A percentile compares a stretch with the other conserved stretches of the same genome.
Evolutionary conservation across 2,888 invertebrate genomes (phyloP).

Genomic region (Perithous albicinctus): DNA sequence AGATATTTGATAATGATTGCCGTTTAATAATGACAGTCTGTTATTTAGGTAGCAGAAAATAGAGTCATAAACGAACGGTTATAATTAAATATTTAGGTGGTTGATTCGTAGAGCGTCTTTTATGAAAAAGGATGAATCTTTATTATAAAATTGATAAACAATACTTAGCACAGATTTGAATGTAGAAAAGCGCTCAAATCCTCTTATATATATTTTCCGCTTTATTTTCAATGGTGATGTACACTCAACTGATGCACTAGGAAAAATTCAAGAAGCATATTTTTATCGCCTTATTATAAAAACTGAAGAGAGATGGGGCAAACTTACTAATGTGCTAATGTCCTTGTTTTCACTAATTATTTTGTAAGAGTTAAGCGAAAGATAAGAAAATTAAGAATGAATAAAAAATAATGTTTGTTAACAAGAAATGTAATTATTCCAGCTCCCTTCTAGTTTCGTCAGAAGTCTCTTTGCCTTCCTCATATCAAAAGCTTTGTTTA

Average conservation of each 20-base stretch:
- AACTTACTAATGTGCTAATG: background rate
- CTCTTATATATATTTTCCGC: background rate
- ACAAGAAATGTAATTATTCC: background rate
- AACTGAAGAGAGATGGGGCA: background rate
- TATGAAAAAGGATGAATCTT: no score
- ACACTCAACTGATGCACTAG: background rate
- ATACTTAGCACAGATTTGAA: no score
- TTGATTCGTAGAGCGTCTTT: no score
- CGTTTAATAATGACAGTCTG: no score
- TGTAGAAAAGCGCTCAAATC: no score
- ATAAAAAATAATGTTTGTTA: background rate
- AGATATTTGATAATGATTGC: no score
- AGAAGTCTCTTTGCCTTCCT: no score
- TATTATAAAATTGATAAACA: no score
- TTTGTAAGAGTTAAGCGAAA: background rate
- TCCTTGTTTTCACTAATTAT: background rate
- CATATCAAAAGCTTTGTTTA: no score
- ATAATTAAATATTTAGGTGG: no score
- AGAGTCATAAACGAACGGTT: no score
- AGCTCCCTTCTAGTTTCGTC: background rate
- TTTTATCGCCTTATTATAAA: background rate
- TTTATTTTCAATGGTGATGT: background rate
- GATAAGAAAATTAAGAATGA: background rate
- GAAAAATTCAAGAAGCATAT: background rate
- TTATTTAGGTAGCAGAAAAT: no score